Conservation (phyloP, 2,113 vertebrate species). For the Condylura cristata region DNA sequence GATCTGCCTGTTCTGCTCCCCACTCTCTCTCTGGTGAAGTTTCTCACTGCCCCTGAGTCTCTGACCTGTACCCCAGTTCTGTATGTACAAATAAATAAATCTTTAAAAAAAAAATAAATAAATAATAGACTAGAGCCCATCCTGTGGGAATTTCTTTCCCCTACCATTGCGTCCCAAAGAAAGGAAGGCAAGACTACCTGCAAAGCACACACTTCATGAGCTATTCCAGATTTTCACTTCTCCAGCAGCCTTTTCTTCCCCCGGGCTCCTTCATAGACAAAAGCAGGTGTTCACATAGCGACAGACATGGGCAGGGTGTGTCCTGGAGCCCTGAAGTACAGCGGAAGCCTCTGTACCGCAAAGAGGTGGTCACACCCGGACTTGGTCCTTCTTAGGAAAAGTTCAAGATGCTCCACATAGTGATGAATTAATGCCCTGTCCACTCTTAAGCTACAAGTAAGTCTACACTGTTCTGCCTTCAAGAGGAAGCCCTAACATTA, state of each 20-base stretch:
- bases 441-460: background rate
- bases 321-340: background rate
- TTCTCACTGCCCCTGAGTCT: too few species aligned
- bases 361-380: background rate
- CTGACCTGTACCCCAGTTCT: too few species aligned
- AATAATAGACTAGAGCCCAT: background rate
- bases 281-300: conserved; percentile 26
- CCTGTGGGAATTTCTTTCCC: conserved; percentile 14
- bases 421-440: background rate
- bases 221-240: background rate
- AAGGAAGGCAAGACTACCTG: background rate
- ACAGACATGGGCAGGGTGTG: background rate
- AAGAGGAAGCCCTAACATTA: background rate
- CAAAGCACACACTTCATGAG: background rate
- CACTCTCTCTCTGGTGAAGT: too few species aligned
- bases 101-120: too few species aligned
- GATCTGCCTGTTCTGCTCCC: too few species aligned
- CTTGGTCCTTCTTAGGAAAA: background rate
- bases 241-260: background rate
- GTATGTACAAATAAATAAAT: too few species aligned
- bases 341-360: background rate
- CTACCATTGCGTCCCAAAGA: conserved; percentile 1
- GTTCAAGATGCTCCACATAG: background rate
- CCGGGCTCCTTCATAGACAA: background rate
- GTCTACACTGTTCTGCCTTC: background rate